Evolutionary conservation across 2,113 vertebrate genomes (phyloP).

Genomic region (Promerops cafer): DNA sequence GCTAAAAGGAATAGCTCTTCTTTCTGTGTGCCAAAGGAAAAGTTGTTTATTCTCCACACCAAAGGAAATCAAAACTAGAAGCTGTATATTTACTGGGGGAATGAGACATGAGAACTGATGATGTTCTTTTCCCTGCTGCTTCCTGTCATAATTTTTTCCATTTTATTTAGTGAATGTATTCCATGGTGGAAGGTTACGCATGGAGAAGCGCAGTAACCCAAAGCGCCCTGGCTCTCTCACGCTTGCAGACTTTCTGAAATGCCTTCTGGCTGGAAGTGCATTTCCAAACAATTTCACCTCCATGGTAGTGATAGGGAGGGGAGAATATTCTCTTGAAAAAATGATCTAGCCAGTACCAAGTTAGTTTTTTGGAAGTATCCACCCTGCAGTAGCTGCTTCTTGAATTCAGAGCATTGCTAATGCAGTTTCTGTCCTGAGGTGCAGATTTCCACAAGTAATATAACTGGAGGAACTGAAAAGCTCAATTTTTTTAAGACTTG

Average conservation of each 20-base stretch:
- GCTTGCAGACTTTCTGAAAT: not conserved
- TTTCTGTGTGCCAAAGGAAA: not conserved
- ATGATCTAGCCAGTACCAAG: not conserved
- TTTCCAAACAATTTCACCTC: not conserved
- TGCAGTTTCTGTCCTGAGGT: not conserved
- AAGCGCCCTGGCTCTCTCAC: accelerated
- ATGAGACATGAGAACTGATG: not conserved
- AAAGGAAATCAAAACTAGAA: slow-evolving; percentile 26
- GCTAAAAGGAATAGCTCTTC: not conserved
- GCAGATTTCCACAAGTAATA: not conserved
- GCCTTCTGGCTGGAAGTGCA: not conserved
- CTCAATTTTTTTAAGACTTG: not conserved
- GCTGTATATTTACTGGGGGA: not conserved
- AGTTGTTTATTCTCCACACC: not conserved
- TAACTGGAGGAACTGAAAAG: not conserved
- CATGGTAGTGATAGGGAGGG: not conserved
- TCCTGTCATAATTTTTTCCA: slow-evolving; percentile 5
- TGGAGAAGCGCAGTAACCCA: not conserved
- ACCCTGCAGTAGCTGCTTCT: not conserved
- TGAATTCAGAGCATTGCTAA: not conserved
- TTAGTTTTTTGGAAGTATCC: not conserved
- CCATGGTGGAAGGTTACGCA: not conserved
- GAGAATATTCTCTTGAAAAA: not conserved
- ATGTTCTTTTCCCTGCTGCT: not conserved
- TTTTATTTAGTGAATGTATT: not conserved